Percentiles rank a stretch among this genome's conserved stretches.
Evolutionary conservation across 1,140 invertebrate species (phyloP).

Genomic region (Heliconius eleuchia): DNA sequence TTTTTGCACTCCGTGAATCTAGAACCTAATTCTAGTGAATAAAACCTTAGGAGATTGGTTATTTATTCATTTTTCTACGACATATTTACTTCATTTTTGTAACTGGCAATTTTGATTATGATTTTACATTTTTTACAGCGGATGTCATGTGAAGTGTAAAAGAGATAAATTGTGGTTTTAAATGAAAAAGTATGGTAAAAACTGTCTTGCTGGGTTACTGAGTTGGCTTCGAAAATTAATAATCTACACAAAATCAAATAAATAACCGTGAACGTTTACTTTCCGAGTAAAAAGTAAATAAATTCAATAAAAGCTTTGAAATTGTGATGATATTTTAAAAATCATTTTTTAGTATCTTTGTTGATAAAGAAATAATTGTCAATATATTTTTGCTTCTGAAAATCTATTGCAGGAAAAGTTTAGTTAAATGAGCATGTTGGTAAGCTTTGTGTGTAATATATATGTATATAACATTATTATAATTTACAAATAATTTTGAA

Average conservation of each 20-base stretch:
- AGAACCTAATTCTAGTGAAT: constrained; percentile 21
- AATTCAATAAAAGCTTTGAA: constrained; percentile 8
- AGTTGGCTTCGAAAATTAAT: background rate
- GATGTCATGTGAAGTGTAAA: constrained; percentile 5
- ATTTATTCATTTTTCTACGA: constrained; percentile 14
- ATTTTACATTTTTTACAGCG: background rate
- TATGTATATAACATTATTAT: too few species aligned
- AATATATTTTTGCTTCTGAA: background rate
- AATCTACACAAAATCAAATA: background rate
- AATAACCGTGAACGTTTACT: background rate
- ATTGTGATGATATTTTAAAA: background rate
- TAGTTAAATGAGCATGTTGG: too few species aligned
- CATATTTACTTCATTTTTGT: background rate
- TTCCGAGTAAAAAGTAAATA: background rate
- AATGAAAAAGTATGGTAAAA: background rate
- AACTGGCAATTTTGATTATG: background rate
- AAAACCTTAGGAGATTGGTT: constrained; percentile 21
- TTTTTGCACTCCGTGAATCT: constrained; percentile 18
- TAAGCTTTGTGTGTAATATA: too few species aligned
- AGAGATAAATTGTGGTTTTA: background rate
- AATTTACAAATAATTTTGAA: too few species aligned
- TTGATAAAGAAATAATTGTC: background rate
- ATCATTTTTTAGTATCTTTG: background rate
- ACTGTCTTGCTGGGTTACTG: background rate
- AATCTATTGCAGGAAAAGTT: too few species aligned